These are phyloP conservation scores for Cerastoderma edule DNA, from an alignment of 2,888 invertebrate species.

Conservation along the genomic window DNA sequence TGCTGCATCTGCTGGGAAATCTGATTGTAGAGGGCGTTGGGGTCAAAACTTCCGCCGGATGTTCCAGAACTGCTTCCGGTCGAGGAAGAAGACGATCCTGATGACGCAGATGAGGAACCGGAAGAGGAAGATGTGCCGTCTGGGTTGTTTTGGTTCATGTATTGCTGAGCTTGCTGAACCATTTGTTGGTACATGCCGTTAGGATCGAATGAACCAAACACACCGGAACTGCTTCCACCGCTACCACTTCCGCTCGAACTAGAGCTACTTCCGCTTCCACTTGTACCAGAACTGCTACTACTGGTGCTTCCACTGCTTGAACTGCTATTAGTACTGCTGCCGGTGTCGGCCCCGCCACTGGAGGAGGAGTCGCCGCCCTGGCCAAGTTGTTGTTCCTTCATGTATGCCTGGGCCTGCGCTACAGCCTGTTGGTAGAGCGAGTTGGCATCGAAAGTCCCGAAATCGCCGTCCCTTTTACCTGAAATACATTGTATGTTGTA, in stretches of 20 bases:
- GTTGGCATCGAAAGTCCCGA: constrained; percentile 30
- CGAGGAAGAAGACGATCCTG: constrained; percentile 1
- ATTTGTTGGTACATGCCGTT: constrained; percentile 11
- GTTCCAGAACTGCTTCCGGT: constrained; percentile 20
- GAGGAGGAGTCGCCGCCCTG: constrained; percentile 6
- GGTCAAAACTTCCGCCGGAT: constrained; percentile 35
- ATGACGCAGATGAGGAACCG: not conserved
- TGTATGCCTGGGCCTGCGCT: constrained; percentile 15
- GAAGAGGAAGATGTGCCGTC: constrained; percentile 2
- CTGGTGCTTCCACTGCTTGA: not conserved
- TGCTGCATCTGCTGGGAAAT: constrained; percentile 33
- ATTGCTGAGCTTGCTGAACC: constrained; percentile 1
- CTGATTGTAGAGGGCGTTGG: constrained; percentile 37
- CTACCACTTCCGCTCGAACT: not conserved
- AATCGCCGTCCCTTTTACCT: constrained; percentile 5
- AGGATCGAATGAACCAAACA: constrained; percentile 10
- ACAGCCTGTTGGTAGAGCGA: constrained; percentile 25
- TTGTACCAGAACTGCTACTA: not conserved
- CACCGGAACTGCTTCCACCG: not conserved
- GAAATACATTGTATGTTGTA: not conserved
- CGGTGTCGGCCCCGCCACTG: no score
- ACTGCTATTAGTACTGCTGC: constrained; percentile 7
- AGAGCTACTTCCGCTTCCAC: not conserved
- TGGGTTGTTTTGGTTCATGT: constrained; percentile 12
- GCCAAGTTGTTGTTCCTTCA: constrained; percentile 11